phyloP scores from a whole-genome alignment of 2,113 vertebrate genomes.

The Oreamnos americanus region DNA sequence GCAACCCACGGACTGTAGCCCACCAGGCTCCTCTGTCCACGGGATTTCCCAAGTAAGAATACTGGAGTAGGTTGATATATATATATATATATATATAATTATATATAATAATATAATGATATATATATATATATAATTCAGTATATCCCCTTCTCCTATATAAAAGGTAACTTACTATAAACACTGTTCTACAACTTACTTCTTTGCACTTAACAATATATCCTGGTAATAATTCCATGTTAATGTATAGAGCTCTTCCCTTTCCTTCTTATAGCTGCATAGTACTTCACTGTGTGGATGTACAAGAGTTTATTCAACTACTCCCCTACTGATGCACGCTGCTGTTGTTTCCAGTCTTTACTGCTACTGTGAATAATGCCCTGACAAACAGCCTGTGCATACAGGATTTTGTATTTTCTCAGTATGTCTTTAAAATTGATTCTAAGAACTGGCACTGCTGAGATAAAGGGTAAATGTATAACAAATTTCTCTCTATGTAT shows the following conservation, averaged over 20 bases:
- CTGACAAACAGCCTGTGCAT: neutral
- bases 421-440: conserved; percentile 25
- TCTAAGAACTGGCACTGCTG: conserved; percentile 17
- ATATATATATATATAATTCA: neutral
- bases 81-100: neutral
- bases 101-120: no score
- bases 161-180: conserved; percentile 23
- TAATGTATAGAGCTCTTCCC: conserved; percentile 12
- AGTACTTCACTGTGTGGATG: neutral
- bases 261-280: neutral
- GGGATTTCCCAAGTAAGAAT: neutral
- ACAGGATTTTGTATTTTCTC: conserved; percentile 33
- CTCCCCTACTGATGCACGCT: neutral
- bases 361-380: conserved; percentile 29
- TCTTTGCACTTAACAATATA: conserved; percentile 40
- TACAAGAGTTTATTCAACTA: conserved; percentile 15
- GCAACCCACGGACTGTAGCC: neutral
- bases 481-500: neutral
- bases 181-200: neutral
- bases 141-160: neutral
- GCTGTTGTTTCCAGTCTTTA: conserved; percentile 1
- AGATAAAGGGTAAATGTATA: conserved; percentile 11
- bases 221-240: neutral
- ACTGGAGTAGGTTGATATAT: neutral
- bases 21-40: neutral